Base-by-base conservation (phyloP, 2,113 vertebrate species). In the Ciconia boyciana region DNA sequence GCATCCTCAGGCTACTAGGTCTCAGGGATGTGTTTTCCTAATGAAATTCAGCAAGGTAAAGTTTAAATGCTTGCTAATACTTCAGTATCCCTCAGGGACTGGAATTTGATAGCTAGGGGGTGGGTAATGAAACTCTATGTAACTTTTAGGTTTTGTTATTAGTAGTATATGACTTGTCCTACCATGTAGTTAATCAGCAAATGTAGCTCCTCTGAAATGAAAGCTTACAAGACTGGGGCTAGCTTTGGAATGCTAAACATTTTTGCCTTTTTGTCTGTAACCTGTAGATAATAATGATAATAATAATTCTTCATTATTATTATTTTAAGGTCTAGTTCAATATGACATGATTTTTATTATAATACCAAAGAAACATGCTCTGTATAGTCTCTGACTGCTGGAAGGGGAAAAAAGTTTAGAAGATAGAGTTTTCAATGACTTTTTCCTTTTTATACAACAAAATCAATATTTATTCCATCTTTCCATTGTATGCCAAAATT, bases 71-170 rank as follows among this genome's bases (percentile, higher is more conserved):
- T 89, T 95, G 64, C 43, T 96, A 44, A 77, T 89, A 85, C 81
- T 97, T 97, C 96, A 95, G 24, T 94, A 97, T 91, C 94, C 92
- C 87, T 93, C 51, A 74, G 85, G 41, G 91, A 95, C 44, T 72
- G 32, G 68, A 72, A 88, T 54, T 77, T 95, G 85, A 71, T 88
- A 93, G 69, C 81, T 89, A 13, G 43, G 76, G 69, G 64, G 52
- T 68, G 41, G 87, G 57, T 97, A 96, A 97, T 94, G 84, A 96
- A 97, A 84, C 41, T 95, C 68, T 89, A 13, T 89, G 92, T 96
- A 93, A 97, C 91, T 96, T 97, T 95, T 81, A 96, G 83, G 91
- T 97, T 97, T 97, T 97, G 79, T 93, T 97, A 96, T 92, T 96
- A 96, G 84, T 83, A 92, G 31, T 78, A 82, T 91, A 91, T 96